Percentiles rank a stretch among this genome's conserved stretches.
These are phyloP conservation scores for Premnoplex brunnescens DNA, from an alignment of 2,797 vertebrate genomes.

Conservation along the genomic window DNA sequence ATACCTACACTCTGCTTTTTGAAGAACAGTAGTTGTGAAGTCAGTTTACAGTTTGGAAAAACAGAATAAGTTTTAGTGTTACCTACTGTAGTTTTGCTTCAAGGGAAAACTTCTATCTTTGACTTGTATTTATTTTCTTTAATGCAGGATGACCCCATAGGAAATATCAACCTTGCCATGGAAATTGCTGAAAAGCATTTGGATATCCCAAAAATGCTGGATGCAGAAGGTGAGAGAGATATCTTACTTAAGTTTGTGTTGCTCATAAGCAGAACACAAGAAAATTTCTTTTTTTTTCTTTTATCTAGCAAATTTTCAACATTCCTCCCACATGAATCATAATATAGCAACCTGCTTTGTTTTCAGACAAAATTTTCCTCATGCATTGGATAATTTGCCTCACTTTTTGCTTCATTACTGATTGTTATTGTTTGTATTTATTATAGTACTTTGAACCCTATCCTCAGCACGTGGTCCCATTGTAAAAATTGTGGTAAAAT, in stretches of 20 bases:
- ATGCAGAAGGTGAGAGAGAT: slow-evolving; percentile 89
- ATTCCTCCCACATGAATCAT: background rate
- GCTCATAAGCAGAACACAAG: background rate
- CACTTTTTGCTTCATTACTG: background rate
- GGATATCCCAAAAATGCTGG: slow-evolving; percentile 99
- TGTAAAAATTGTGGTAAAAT: background rate
- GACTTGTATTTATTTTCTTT: slow-evolving; percentile 55
- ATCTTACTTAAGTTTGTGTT: background rate
- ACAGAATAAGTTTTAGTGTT: background rate
- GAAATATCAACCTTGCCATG: slow-evolving; percentile 97
- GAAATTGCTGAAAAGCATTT: slow-evolving; percentile 98
- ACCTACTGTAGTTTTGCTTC: background rate
- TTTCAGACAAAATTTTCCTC: background rate
- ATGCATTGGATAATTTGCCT: background rate
- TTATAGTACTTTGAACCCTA: background rate
- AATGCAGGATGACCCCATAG: slow-evolving; percentile 93
- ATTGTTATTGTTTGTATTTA: background rate
- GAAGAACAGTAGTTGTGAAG: background rate
- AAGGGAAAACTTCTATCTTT: background rate
- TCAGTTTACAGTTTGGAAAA: background rate
- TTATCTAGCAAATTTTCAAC: background rate
- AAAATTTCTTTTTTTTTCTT: background rate
- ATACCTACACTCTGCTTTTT: background rate
- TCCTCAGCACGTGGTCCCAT: background rate
- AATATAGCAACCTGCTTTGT: background rate